These are phyloP conservation scores for Chaenogobius annularis DNA, from an alignment of 2,113 vertebrate genomes.

Conservation along the genomic window DNA sequence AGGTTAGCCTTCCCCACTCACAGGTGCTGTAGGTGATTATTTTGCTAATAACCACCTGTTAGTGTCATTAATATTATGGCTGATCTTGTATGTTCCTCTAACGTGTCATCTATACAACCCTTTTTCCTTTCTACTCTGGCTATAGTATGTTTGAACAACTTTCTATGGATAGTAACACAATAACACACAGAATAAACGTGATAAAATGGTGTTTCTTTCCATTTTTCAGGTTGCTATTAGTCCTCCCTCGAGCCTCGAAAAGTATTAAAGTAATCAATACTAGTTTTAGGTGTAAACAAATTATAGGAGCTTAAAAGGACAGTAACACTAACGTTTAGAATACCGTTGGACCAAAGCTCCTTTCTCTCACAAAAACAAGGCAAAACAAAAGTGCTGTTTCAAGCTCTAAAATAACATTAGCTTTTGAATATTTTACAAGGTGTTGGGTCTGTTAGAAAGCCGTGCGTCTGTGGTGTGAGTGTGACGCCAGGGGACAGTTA, in stretches of 20 bases:
- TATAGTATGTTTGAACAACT: background rate
- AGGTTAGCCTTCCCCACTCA: too few relatives aligned
- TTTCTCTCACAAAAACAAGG: constrained; percentile 17
- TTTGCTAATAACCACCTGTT: too few relatives aligned
- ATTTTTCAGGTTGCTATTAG: constrained; percentile 1
- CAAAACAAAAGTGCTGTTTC: constrained; percentile 3
- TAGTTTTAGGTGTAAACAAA: constrained; percentile 3
- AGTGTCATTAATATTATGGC: background rate
- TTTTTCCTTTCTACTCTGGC: constrained; percentile 5
- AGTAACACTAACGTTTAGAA: background rate
- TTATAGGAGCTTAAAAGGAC: constrained; percentile 3
- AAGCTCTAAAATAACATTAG: background rate
- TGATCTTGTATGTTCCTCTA: background rate
- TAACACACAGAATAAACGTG: background rate
- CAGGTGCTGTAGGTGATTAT: too few relatives aligned
- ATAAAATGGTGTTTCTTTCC: background rate
- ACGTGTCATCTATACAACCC: background rate
- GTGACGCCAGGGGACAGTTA: background rate
- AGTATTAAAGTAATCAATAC: constrained; percentile 2
- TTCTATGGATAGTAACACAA: background rate
- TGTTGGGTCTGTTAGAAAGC: background rate
- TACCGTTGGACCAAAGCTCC: constrained; percentile 7
- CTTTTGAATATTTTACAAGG: constrained; percentile 9
- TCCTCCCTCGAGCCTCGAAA: background rate
- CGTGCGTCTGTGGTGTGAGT: background rate